Base-by-base conservation (phyloP, 2,797 vertebrate species). In the Lepidocolaptes lacrymiger region DNA sequence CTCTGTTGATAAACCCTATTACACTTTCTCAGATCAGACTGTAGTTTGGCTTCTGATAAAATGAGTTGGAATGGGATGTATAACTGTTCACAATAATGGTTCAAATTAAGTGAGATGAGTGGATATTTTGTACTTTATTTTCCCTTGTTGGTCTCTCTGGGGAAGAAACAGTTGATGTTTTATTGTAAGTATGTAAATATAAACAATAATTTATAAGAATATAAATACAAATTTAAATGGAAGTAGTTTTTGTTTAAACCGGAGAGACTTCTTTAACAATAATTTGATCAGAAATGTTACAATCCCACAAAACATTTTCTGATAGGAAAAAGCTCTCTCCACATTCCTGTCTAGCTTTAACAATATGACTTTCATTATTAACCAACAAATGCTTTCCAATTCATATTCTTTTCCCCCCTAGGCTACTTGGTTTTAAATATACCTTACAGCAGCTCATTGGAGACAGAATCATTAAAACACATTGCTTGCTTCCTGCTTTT, bases 281-380 rank as follows among this genome's bases (percentile, higher is more conserved):
- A 82, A 69, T 92, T 69, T 76, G 32, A 71, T 85, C 67, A 89
- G 59, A 94, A 94, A 79, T 62, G 16, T 81, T 91, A 69, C 32
- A 89, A 66, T 78, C 28, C 43, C 59, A 66, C 24, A 76, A 62
- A 82, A 93, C 22, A 75, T 64, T 22, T 85, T 87, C 46, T 85
- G 59, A 79, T 66, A 85, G 27, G 67, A 85, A 61, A 73, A 91
- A 71, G 3, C 17, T 87, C 22, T 30, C 71, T 94, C 19, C 44
- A 9, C 17, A 23, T 83, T 83, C 52, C 37, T 89, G 22, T 46
- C 66, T 95, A 58, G 10, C 13, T 89, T 82, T 74, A 83, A 74
- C 41, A 74, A 71, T 61, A 39, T 28, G 24, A 71, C 56, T 58
- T 84, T 49, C 4, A 3, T 79, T 95, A 62, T 81, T 62, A 93